A percentile compares a stretch with the other conserved stretches of the same genome.
phyloP scores from a whole-genome alignment of 2,113 vertebrate genomes.

The Dunckerocampus dactyliophorus region DNA sequence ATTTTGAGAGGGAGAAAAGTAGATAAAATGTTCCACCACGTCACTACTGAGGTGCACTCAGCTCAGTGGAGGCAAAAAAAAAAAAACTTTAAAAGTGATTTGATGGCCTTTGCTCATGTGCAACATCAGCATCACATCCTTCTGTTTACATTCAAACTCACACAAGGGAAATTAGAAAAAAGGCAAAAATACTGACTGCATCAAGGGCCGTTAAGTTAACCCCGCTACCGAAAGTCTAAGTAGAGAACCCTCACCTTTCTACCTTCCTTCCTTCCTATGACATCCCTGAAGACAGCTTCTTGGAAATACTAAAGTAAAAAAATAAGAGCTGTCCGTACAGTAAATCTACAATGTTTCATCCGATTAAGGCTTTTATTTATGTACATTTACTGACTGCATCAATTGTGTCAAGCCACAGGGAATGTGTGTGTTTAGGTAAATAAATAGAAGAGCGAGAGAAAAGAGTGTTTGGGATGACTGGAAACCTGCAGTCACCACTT shows the following conservation, averaged over 20 bases:
- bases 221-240: conserved; percentile 44
- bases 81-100: neutral
- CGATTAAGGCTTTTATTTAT: conserved; percentile 38
- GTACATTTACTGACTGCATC: conserved; percentile 53
- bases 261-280: conserved; percentile 2
- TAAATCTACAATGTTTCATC: conserved; percentile 32
- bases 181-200: conserved; percentile 46
- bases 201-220: conserved; percentile 20
- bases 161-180: conserved; percentile 22
- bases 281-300: conserved; percentile 52
- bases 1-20: conserved; percentile 16
- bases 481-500: conserved; percentile 75
- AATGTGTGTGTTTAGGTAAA: conserved; percentile 64
- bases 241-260: conserved; percentile 23
- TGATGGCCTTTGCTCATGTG: conserved; percentile 34
- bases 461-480: conserved; percentile 61
- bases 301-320: conserved; percentile 45
- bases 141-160: conserved; percentile 50
- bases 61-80: conserved; percentile 51
- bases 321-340: conserved; percentile 38
- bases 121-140: conserved; percentile 36
- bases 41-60: conserved; percentile 62
- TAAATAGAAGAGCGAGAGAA: conserved; percentile 58
- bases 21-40: conserved; percentile 40
- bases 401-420: conserved; percentile 55